phyloP scores from a whole-genome alignment of 2,113 vertebrate species.

The Microcebus lehilahytsara region DNA sequence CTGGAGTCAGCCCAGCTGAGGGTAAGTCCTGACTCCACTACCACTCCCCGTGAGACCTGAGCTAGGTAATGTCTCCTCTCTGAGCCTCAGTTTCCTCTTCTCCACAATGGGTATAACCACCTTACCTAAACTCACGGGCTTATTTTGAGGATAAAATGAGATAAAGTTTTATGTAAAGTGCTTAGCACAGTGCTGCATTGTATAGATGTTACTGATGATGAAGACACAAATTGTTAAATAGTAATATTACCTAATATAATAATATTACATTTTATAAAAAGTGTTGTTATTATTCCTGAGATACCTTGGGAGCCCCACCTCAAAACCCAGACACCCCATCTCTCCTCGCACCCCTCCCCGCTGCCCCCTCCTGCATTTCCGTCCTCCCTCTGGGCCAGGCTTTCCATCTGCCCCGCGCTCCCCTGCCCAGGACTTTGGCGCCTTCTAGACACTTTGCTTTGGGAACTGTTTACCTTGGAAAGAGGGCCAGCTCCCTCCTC shows the following conservation, averaged over 20 bases:
- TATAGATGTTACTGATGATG: neutral
- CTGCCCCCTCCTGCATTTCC: fast-evolving
- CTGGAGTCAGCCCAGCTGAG: neutral
- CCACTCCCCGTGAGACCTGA: neutral
- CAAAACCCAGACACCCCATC: neutral
- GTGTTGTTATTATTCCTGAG: neutral
- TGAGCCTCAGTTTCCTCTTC: neutral
- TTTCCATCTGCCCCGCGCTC: fast-evolving
- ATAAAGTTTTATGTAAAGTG: neutral
- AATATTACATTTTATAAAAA: neutral
- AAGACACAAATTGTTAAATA: neutral
- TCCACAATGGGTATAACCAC: neutral
- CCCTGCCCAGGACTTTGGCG: neutral
- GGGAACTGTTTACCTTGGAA: slow-evolving; percentile 5
- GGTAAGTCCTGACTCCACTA: neutral
- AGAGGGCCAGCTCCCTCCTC: neutral
- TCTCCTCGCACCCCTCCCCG: fast-evolving
- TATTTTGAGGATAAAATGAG: neutral
- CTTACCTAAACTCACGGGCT: neutral
- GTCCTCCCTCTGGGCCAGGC: neutral
- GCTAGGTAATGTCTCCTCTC: neutral
- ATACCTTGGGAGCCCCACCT: neutral
- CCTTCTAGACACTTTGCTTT: neutral
- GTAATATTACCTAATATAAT: neutral
- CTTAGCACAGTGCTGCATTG: neutral